Conservation (phyloP, 2,113 vertebrate genomes). For the Microtus montanus region DNA sequence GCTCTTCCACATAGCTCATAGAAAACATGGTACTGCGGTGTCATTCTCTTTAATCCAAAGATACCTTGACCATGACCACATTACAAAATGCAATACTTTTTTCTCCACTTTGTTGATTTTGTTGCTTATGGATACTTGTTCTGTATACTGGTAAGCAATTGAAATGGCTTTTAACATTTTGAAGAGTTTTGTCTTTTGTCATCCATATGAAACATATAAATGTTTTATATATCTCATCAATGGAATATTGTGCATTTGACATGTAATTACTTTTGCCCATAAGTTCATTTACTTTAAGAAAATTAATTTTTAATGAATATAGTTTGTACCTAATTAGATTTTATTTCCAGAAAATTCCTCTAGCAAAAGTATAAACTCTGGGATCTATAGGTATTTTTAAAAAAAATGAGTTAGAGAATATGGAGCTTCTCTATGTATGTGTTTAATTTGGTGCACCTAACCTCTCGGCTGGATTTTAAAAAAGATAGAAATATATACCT, state of each 20-base stretch:
- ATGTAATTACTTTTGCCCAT: background rate
- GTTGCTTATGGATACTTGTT: background rate
- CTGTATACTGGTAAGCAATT: background rate
- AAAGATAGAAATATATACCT: background rate
- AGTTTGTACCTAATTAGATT: constrained; percentile 43
- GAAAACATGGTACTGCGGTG: background rate
- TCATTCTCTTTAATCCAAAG: background rate
- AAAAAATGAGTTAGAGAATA: background rate
- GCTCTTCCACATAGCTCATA: background rate
- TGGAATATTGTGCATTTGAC: background rate
- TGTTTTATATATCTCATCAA: background rate
- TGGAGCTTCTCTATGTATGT: background rate
- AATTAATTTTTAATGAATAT: background rate
- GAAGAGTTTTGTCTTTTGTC: background rate
- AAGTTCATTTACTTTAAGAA: constrained; percentile 10
- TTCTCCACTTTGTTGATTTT: background rate
- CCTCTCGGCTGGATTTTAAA: background rate
- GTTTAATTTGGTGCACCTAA: background rate
- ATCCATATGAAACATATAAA: background rate
- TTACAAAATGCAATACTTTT: background rate
- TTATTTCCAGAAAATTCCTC: background rate
- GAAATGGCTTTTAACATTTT: background rate
- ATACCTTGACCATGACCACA: background rate
- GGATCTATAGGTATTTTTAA: constrained; percentile 13
- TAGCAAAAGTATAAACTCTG: background rate